phyloP scores from a whole-genome alignment of 2,888 invertebrate species.

The Macrosiphum euphorbiae region DNA sequence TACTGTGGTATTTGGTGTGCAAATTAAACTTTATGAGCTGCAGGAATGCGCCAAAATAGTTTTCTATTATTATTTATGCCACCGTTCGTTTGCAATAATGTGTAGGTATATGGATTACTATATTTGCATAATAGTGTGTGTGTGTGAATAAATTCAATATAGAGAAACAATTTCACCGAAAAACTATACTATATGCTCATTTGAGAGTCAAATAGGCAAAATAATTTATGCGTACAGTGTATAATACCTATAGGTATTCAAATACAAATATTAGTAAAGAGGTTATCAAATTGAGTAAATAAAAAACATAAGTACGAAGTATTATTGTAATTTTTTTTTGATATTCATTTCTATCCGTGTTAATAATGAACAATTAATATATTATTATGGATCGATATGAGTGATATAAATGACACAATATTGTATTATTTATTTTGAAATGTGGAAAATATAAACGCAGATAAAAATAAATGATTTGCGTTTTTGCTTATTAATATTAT shows the following conservation, averaged over 20 bases:
- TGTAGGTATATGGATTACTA: not conserved
- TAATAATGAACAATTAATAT: not conserved
- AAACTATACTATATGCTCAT: not conserved
- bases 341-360: not conserved
- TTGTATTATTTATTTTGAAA: not conserved
- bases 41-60: not conserved
- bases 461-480: not conserved
- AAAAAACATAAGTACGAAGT: not conserved
- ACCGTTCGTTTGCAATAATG: not conserved
- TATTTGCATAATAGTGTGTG: not conserved
- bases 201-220: slow-evolving; percentile 1
- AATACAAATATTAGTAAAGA: not conserved
- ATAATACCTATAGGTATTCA: not conserved
- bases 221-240: not conserved
- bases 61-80: not conserved
- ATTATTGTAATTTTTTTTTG: not conserved
- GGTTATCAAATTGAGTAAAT: not conserved
- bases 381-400: not conserved
- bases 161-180: not conserved
- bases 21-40: not conserved
- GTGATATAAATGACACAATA: not conserved
- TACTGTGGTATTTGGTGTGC: not conserved
- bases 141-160: not conserved
- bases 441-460: not conserved
- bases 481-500: not conserved